phyloP scores from a whole-genome alignment of 2,113 vertebrate species.

The Neolamprologus toae region DNA sequence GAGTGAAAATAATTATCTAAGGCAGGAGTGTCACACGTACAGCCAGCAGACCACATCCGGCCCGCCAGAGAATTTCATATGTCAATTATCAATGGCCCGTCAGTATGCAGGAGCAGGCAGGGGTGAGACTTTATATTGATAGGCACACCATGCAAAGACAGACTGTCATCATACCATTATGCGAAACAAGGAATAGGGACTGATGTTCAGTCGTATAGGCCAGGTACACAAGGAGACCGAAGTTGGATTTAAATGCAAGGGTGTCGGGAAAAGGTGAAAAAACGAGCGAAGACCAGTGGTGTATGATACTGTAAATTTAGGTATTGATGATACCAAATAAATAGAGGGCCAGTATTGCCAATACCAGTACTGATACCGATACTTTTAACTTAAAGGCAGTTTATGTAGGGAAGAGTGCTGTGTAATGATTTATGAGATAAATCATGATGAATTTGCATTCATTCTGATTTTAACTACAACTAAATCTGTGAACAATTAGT shows the following conservation, averaged over 20 bases:
- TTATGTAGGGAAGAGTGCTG: neutral
- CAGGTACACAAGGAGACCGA: neutral
- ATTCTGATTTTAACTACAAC: neutral
- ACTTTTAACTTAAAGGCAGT: neutral
- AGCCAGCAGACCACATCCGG: neutral
- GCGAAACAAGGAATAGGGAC: neutral
- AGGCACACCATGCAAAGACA: neutral
- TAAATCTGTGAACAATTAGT: neutral
- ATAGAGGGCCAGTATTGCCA: neutral
- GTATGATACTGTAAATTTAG: neutral
- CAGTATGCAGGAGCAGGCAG: neutral
- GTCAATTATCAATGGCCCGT: neutral
- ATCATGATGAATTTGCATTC: neutral
- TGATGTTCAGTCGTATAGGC: neutral
- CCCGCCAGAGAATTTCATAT: neutral
- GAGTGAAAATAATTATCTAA: neutral
- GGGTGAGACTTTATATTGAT: neutral
- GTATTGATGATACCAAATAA: neutral
- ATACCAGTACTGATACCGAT: neutral
- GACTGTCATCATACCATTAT: neutral
- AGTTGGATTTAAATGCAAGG: neutral
- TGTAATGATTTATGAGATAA: neutral
- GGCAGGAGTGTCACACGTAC: neutral
- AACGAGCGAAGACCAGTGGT: neutral
- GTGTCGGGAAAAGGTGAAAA: neutral